Evolutionary conservation across 1,140 invertebrate genomes (phyloP).

Genomic region (Idris sp.): DNA sequence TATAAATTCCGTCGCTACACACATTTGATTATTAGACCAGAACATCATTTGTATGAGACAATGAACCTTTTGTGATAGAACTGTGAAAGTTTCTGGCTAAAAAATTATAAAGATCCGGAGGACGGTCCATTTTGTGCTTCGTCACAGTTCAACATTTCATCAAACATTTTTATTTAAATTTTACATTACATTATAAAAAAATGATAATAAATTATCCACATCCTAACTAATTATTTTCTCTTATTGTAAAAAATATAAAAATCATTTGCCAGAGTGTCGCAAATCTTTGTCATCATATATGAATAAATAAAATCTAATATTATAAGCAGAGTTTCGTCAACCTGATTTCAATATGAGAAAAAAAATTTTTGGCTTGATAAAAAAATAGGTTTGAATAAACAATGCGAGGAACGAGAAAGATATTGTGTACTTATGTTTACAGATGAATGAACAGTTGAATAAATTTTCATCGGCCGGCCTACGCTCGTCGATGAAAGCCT

Average conservation of each 20-base stretch:
- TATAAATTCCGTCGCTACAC: conserved; percentile 15
- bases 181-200: too few species aligned
- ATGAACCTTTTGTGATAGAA: conserved; percentile 53
- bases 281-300: too few species aligned
- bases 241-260: too few species aligned
- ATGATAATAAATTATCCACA: too few species aligned
- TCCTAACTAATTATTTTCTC: too few species aligned
- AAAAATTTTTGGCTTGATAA: conserved; percentile 14
- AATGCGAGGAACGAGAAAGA: conserved; percentile 9
- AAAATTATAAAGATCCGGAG: conserved; percentile 20
- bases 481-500: conserved; percentile 52
- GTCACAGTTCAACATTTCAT: conserved; percentile 16
- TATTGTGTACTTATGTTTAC: conserved; percentile 31
- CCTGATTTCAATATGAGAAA: too few species aligned
- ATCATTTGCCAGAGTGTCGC: too few species aligned
- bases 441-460: conserved; percentile 52
- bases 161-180: too few species aligned
- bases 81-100: conserved; percentile 37
- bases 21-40: conserved; percentile 63
- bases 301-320: too few species aligned
- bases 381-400: conserved; percentile 7
- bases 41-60: conserved; percentile 59
- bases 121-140: conserved; percentile 17
- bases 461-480: conserved; percentile 45
- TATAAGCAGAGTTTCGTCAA: too few species aligned